phyloP scores from a whole-genome alignment of 2,797 vertebrate genomes.

The Cebuella pygmaea region DNA sequence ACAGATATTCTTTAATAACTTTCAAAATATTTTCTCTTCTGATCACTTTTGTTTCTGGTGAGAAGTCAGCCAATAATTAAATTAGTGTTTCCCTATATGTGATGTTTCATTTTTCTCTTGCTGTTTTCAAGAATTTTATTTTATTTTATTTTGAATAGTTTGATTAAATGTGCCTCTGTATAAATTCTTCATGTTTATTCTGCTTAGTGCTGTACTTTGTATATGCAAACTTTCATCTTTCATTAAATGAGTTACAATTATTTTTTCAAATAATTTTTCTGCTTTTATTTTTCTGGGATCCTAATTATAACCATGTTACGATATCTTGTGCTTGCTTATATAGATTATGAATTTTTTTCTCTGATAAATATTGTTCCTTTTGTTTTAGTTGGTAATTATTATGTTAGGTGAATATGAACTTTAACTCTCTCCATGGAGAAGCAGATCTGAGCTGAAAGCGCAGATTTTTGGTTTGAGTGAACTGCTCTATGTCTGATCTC shows the following conservation, averaged over 20 bases:
- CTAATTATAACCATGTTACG: not conserved
- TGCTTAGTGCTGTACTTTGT: not conserved
- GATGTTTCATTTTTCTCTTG: not conserved
- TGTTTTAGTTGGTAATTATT: not conserved
- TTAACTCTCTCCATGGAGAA: not conserved
- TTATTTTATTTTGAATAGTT: not conserved
- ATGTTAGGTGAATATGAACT: not conserved
- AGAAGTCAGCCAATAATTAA: not conserved
- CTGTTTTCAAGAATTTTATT: not conserved
- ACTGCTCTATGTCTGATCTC: not conserved
- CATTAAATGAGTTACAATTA: not conserved
- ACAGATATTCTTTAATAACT: not conserved
- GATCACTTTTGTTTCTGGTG: not conserved
- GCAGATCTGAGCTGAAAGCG: not conserved
- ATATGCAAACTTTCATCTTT: not conserved
- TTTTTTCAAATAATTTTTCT: not conserved
- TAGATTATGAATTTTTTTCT: not conserved
- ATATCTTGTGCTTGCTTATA: not conserved
- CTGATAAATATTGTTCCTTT: not conserved
- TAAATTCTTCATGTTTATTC: not conserved
- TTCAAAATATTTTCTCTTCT: not conserved
- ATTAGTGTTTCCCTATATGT: not conserved
- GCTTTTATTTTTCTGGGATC: not conserved
- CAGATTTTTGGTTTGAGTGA: too few species aligned
- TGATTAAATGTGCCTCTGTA: not conserved